Base-by-base conservation (phyloP, 2,797 vertebrate species). In the Hemibagrus guttatus region DNA sequence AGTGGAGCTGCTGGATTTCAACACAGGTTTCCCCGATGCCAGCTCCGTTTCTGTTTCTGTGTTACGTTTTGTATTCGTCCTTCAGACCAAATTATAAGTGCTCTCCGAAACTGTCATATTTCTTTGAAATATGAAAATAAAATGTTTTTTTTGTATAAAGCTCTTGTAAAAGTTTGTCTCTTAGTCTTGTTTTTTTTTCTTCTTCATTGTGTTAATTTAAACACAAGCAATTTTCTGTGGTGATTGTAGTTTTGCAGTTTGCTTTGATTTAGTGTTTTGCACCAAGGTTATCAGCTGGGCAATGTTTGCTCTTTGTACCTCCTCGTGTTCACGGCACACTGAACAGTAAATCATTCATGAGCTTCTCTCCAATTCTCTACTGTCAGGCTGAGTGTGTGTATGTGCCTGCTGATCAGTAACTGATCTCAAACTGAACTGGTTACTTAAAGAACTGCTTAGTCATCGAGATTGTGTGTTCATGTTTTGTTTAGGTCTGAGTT, bases 101-200 rank as follows among this genome's bases (percentile, higher is more conserved):
- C 89, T 89, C 80, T 86, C 83, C 59, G n/a, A 1, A 49, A 83
- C 68, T 69, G 54, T 79, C 61, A 84, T 90, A 85, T 94, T 94
- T 95, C 92, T 95, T 94, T 90, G 69, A 90, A 92, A 90, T 88
- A 94, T 95, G 94, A 95, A 39, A 96, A 91, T 89, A 85, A 72
- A 89, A 74, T 46, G 16, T 63, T 87, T 87, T 92, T 96, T 95
- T 96, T 95, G 87, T 95, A 95, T 78, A 58, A 89, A 83, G 31
- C 7, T n/a, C 21, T 80, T 17, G 39, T 88, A 28, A 72, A 64
- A 74, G 35, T 8, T 71, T 81, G 6, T 26, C 14, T 26, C 17
- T 19, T 26, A 39, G 61, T 28, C 0, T 42, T n/a, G 0, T 42
- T 42, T 76, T 54, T 74, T 26, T n/a, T 11, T 72, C 8, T 17